Evolutionary conservation across 2,797 vertebrate genomes (phyloP).

Genomic region (Agapornis canus): DNA sequence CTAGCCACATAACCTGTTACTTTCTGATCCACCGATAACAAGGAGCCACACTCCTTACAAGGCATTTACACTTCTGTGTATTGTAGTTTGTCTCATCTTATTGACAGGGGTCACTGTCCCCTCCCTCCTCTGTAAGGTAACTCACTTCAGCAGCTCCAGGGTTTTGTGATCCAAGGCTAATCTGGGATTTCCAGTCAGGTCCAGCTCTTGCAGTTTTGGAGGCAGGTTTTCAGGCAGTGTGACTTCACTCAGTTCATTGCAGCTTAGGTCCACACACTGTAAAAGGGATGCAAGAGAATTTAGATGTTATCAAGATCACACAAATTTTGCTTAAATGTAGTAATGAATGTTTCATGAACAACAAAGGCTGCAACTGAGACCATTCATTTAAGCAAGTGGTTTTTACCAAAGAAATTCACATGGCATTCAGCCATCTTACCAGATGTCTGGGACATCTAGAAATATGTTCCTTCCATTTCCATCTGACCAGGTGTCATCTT

Average conservation of each 20-base stretch:
- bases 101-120: not conserved
- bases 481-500: not conserved
- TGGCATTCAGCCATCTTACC: not conserved
- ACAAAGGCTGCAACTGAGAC: not conserved
- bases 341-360: not conserved
- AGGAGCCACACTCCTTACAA: not conserved
- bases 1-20: not conserved
- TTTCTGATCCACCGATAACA: not conserved
- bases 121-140: not conserved
- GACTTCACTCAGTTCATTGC: conserved; percentile 93
- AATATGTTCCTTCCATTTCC: not conserved
- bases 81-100: not conserved
- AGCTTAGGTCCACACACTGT: conserved; percentile 96
- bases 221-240: conserved; percentile 93
- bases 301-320: not conserved
- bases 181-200: conserved; percentile 95
- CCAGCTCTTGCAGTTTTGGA: conserved; percentile 94
- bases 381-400: not conserved
- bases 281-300: not conserved
- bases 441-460: not conserved
- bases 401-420: not conserved
- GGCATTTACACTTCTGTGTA: not conserved
- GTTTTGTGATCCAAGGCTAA: conserved; percentile 94
- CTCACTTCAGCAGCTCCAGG: conserved; percentile 94
- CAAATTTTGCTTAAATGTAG: not conserved